These are phyloP conservation scores for Drosophila melanica DNA, from an alignment of 1,140 invertebrate genomes.

Conservation along the genomic window DNA sequence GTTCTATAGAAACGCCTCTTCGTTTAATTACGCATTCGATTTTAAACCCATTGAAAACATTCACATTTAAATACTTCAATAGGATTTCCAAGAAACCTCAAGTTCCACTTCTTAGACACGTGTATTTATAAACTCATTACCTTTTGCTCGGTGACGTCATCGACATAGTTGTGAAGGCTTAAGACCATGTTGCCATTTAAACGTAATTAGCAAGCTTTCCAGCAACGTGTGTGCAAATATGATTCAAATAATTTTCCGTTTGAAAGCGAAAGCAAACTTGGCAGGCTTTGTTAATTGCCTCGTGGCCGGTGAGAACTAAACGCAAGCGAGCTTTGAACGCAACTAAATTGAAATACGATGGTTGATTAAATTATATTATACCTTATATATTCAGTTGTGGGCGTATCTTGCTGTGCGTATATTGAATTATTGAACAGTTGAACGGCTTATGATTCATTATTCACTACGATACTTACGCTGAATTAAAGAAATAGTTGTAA, in stretches of 20 bases:
- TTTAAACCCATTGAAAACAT: too few relatives aligned
- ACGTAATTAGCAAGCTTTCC: not conserved
- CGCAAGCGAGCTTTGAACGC: not conserved
- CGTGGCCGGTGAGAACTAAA: not conserved
- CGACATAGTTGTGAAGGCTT: conserved; percentile 65
- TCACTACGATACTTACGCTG: conserved; percentile 45
- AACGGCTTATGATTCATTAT: conserved; percentile 36
- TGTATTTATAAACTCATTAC: conserved; percentile 27
- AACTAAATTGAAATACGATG: conserved; percentile 39
- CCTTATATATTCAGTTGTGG: not conserved
- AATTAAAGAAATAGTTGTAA: too few relatives aligned
- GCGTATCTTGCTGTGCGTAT: conserved; percentile 5
- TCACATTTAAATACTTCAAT: too few relatives aligned
- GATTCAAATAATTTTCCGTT: not conserved
- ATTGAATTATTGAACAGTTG: conserved; percentile 10
- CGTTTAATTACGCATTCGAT: too few relatives aligned
- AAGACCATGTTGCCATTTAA: conserved; percentile 50
- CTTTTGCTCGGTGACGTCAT: conserved; percentile 47
- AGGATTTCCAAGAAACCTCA: too few relatives aligned
- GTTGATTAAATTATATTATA: conserved; percentile 10
- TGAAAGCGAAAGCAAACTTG: not conserved
- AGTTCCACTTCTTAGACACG: not conserved
- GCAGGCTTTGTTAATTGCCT: conserved; percentile 2
- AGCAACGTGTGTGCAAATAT: conserved; percentile 1
- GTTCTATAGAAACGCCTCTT: too few relatives aligned